Evolutionary conservation across 2,113 vertebrate species (phyloP).

Genomic region (Ageneiosus marmoratus): DNA sequence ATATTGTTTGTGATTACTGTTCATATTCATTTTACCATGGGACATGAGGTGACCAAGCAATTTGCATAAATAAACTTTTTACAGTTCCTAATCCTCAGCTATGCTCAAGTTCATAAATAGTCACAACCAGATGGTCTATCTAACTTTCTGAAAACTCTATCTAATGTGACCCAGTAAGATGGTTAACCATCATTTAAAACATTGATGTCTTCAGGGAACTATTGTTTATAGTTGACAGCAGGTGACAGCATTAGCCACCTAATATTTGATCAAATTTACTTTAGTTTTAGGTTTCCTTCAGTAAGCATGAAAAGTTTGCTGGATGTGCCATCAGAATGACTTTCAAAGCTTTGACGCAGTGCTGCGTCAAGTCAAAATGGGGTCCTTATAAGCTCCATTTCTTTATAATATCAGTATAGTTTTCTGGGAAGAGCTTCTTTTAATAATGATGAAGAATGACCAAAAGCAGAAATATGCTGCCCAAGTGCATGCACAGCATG

Average conservation of each 20-base stretch:
- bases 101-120: neutral
- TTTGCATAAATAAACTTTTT: neutral
- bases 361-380: neutral
- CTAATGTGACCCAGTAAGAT: neutral
- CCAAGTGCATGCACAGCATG: slow-evolving; percentile 2
- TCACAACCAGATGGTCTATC: neutral
- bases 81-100: neutral
- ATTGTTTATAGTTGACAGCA: neutral
- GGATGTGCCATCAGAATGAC: neutral
- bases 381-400: neutral
- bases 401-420: neutral
- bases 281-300: neutral
- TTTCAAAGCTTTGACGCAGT: neutral
- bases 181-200: neutral
- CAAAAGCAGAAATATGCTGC: slow-evolving; percentile 4
- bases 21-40: no score
- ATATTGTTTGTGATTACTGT: no score
- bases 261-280: neutral
- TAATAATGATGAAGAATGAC: slow-evolving; percentile 11
- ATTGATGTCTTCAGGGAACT: neutral
- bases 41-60: no score
- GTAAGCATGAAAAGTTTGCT: neutral
- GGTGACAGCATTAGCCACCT: neutral
- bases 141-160: neutral
- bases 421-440: neutral